Percentiles rank a stretch among this genome's conserved stretches.
These are phyloP conservation scores for Parnassius smintheus DNA, from an alignment of 2,888 invertebrate genomes.

Conservation along the genomic window DNA sequence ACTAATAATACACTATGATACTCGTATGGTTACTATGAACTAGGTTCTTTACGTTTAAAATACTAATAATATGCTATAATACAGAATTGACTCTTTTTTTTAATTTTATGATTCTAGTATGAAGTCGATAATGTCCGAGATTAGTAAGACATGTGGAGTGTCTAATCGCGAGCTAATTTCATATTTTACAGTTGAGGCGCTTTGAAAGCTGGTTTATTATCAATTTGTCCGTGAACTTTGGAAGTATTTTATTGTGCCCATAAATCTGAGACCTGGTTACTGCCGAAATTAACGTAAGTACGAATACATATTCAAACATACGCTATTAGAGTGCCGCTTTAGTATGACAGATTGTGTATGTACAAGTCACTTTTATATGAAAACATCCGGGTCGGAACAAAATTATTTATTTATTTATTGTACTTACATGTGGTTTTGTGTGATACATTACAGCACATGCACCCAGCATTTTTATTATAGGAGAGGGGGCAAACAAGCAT, in stretches of 20 bases:
- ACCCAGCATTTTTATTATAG: too few species aligned
- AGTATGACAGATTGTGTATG: conserved; percentile 9
- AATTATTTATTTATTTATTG: too few species aligned
- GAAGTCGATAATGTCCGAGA: too few species aligned
- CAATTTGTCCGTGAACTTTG: conserved; percentile 36
- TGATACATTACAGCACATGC: too few species aligned
- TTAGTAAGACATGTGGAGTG: not conserved
- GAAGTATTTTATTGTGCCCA: conserved; percentile 18
- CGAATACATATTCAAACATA: conserved; percentile 4
- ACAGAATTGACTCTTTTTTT: too few species aligned
- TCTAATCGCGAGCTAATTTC: conserved; percentile 39
- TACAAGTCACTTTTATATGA: not conserved
- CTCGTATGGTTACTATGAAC: too few species aligned
- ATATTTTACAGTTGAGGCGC: conserved; percentile 43
- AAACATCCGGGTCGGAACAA: not conserved
- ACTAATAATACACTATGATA: too few species aligned
- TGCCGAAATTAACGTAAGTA: not conserved
- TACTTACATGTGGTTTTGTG: too few species aligned
- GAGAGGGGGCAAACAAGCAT: too few species aligned
- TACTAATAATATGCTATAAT: too few species aligned
- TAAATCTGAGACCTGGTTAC: conserved; percentile 21
- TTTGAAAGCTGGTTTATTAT: conserved; percentile 35
- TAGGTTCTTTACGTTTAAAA: too few species aligned
- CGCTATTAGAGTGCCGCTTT: not conserved
- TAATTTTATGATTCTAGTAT: too few species aligned